Evolutionary conservation across 92 coral and sea anemone species (phyloP), one percentile per base, ranked within the genome.

Genomic region (Virgularia gustaviana): DNA sequence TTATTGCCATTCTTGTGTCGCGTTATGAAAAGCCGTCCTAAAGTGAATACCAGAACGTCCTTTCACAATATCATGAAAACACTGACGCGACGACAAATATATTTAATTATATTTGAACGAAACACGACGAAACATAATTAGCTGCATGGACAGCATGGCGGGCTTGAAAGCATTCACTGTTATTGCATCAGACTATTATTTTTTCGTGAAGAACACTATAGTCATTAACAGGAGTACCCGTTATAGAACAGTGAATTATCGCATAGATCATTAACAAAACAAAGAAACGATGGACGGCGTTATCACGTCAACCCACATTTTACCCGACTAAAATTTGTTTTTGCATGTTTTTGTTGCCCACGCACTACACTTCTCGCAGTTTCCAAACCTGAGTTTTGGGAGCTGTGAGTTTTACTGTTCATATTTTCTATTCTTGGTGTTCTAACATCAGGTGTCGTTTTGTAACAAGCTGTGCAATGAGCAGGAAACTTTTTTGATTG

Each of bases 1-100:
- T 47, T 56, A 29, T 66, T 66, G 56, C 35, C 47, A 66, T 47
- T 66, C 58, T 43, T 44, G 23, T 4, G 54, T 3, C 22, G 18
- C 38, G 39, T 66, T 66, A 30, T 44, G 73, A 43, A 66, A 66
- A 66, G 57, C 35, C 57, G 47, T 57, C 47, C 33, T 5, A 39
- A 64, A 7, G 8, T 39, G n/a, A n/a, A n/a, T n/a, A n/a, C n/a
- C n/a, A n/a, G n/a, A n/a, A n/a, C n/a, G n/a, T n/a, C n/a, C n/a
- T n/a, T n/a, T n/a, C n/a, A n/a, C n/a, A n/a, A n/a, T n/a, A n/a
- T n/a, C n/a, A n/a, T n/a, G n/a, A n/a, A n/a, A n/a, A n/a, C n/a
- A n/a, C n/a, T n/a, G n/a, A n/a, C n/a, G n/a, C n/a, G n/a, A n/a
- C n/a, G n/a, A n/a, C n/a, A n/a, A n/a, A n/a, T n/a, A n/a, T n/a